These are phyloP conservation scores for Diadumene lineata DNA, from an alignment of 92 coral and sea anemone genomes.

Conservation along the genomic window DNA sequence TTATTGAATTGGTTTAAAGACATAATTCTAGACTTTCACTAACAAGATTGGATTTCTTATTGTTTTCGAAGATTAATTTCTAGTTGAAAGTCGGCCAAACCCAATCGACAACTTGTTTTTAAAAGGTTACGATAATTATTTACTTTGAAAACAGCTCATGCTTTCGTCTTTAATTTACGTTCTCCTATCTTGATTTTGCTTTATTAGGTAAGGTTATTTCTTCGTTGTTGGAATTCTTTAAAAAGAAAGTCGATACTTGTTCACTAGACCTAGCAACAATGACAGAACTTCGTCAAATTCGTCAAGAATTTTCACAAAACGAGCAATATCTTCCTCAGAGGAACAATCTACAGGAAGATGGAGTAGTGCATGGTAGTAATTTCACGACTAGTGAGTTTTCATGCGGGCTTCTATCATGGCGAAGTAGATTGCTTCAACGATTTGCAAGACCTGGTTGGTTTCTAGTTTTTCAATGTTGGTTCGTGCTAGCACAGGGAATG, in stretches of 20 bases:
- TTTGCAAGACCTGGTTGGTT: constrained; percentile 84
- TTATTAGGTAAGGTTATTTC: no score
- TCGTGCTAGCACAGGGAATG: constrained; percentile 88
- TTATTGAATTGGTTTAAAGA: neutral
- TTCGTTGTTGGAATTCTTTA: no score
- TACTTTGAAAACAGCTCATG: neutral
- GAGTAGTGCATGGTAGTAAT: neutral
- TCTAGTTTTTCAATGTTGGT: constrained; percentile 81
- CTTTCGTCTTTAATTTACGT: neutral
- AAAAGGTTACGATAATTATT: neutral
- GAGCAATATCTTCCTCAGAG: neutral
- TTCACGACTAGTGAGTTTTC: constrained; percentile 12
- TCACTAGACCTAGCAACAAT: neutral
- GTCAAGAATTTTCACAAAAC: neutral
- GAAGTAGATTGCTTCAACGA: constrained; percentile 67
- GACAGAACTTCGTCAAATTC: neutral
- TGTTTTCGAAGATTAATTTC: neutral
- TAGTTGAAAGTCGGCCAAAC: neutral
- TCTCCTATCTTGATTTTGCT: neutral
- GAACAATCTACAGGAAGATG: neutral
- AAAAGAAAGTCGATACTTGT: neutral
- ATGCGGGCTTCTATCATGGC: constrained; percentile 63
- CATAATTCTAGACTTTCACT: neutral
- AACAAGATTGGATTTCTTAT: neutral
- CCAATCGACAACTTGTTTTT: neutral